Conservation (phyloP, 2,888 invertebrate species). For the Thecocarcelia acutangulata region DNA sequence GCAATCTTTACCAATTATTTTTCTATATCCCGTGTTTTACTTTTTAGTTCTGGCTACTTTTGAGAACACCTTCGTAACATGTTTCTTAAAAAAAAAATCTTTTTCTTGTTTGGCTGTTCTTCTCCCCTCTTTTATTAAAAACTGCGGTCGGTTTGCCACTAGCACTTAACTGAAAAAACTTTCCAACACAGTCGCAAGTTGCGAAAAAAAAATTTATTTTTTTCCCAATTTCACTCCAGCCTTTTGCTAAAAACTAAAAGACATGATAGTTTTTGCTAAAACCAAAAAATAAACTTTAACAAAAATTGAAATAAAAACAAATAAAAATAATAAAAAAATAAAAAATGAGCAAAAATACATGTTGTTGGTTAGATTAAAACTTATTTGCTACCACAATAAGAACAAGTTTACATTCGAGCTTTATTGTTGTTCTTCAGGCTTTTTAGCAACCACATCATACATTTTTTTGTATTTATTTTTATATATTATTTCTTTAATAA, state of each 20-base stretch:
- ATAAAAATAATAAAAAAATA: slow-evolving; percentile 1
- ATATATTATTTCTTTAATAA: slow-evolving; percentile 1
- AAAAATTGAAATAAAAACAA: slow-evolving; percentile 14
- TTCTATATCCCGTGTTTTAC: too few species aligned
- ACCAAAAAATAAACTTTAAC: slow-evolving; percentile 4
- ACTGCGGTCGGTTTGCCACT: slow-evolving; percentile 42
- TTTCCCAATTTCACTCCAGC: slow-evolving; percentile 15
- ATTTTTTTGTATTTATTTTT: slow-evolving; percentile 4
- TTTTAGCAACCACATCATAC: not conserved
- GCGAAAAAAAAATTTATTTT: slow-evolving; percentile 5
- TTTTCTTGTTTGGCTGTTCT: slow-evolving; percentile 18
- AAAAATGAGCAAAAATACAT: slow-evolving; percentile 42
- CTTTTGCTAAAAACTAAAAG: slow-evolving; percentile 38
- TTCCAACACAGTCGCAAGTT: slow-evolving; percentile 52
- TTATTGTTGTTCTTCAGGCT: not conserved
- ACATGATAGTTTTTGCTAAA: slow-evolving; percentile 28
- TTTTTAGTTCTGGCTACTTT: not conserved
- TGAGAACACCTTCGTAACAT: not conserved
- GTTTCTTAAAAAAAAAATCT: slow-evolving; percentile 15
- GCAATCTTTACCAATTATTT: not conserved
- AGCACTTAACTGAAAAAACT: slow-evolving; percentile 56
- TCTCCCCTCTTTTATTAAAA: not conserved
- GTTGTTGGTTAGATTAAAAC: slow-evolving; percentile 66
- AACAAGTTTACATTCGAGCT: slow-evolving; percentile 46
- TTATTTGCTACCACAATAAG: slow-evolving; percentile 63